Base-by-base conservation (phyloP, 2,888 invertebrate genomes). In the Atethmia centrago region DNA sequence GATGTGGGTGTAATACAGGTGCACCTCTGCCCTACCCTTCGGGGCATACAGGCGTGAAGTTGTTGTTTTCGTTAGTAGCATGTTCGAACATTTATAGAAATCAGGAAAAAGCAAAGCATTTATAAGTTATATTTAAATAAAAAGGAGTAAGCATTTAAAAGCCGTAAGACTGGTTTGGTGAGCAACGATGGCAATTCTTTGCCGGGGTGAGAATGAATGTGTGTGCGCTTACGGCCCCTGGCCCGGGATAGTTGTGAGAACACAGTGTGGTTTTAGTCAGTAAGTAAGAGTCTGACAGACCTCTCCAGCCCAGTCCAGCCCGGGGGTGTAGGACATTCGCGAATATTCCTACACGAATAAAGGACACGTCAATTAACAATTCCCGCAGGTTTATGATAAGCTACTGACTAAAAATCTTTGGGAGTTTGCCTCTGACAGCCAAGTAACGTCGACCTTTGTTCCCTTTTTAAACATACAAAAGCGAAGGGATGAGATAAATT, bases 391-490 rank as follows among this genome's bases (percentile, higher is more conserved):
- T n/a, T 40, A 19, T 40, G 36, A 19, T 45, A 53, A 36, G 19
- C 25, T 5, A 40, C 10, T n/a, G 42, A 25, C 9, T 40, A 28
- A 12, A 31, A 16, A 9, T 45, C 14, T 45, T 21, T 12, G 21
- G n/a, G 9, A 67, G n/a, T 45, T 51, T 59, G 8, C 67, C 45
- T 53, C 40, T 21, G 40, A n/a, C 28, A 59, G 8, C 12, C 51
- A 16, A 31, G 12, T 16, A 61, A 31, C n/a, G 16, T 47, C 40
- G 78, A 68, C 59, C 69, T 77, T 77, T 75, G 53, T 77, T 61
- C 78, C 78, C 61, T 69, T 61, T 59, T 36, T 36, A 36, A 77
- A 59, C 61, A 40, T 31, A 64, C 49, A 64, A 31, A 31, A 64
- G n/a, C 16, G 49, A 49, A 64, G 49, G 19, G 2, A 49, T 49